Conservation (phyloP, 2,888 invertebrate species). For the Acanthococcus lagerstroemiae region DNA sequence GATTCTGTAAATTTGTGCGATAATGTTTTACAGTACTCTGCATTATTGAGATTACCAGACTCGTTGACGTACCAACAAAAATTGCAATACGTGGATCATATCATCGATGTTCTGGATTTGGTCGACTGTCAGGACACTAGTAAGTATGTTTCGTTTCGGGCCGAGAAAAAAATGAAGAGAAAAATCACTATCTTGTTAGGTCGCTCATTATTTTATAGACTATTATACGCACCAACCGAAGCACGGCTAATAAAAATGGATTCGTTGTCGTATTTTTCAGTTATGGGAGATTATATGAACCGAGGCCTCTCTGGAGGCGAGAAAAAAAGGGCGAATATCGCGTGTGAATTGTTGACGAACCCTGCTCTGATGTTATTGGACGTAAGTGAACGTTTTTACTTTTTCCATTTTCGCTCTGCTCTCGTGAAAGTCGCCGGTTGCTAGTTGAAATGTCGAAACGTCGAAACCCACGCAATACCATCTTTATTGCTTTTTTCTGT, state of each 20-base stretch:
- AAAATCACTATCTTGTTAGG: no score
- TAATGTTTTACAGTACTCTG: conserved; percentile 49
- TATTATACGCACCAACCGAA: no score
- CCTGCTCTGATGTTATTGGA: conserved; percentile 68
- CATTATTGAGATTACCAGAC: conserved; percentile 57
- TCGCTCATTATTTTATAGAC: background rate
- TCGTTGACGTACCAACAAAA: conserved; percentile 59
- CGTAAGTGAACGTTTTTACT: conserved; percentile 48
- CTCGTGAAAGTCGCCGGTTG: no score
- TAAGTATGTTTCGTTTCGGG: no score
- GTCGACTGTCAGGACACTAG: conserved; percentile 64
- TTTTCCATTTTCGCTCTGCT: no score
- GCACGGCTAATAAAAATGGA: no score
- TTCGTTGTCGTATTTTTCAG: conserved; percentile 42
- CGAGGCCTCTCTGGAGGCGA: conserved; percentile 72
- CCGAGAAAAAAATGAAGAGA: background rate
- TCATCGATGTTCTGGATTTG: conserved; percentile 64
- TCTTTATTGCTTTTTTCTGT: no score
- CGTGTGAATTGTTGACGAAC: conserved; percentile 69
- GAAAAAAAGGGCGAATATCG: conserved; percentile 72
- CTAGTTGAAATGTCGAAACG: background rate
- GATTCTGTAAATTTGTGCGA: no score
- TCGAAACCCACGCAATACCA: background rate
- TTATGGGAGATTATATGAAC: conserved; percentile 63
- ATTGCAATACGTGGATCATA: conserved; percentile 64